Evolutionary conservation across 2,113 vertebrate species (phyloP), one percentile per base, ranked within the genome.

Genomic region (Larimichthys crocea): DNA sequence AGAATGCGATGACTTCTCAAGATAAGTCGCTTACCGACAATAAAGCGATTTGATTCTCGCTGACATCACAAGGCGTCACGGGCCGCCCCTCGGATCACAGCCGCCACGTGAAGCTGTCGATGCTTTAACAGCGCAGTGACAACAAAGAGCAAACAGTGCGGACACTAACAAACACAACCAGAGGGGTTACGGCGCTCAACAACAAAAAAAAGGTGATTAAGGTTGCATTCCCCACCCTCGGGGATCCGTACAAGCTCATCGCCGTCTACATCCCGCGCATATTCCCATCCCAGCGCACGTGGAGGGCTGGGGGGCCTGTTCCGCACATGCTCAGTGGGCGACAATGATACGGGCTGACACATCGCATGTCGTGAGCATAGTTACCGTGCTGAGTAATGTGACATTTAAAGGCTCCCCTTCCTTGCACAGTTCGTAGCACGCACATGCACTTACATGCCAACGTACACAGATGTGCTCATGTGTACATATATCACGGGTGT

Each of bases 321-420:
- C 78, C 79, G 90, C 93, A 92, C 93, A 91, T 89, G 91, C 88
- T 91, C 90, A 84, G 83, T 84, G 63, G 76, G 35, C 42, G 80
- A 93, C 8, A 74, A 62, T 91, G 88, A 94, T 91, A 76, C 14
- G 68, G 70, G 44, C 79, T 91, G 93, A 94, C 92, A 92, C 85
- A 86, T 90, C 24, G 91, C 90, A 91, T 92, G 92, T 91, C 73
- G 60, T 68, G 77, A 74, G 86, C 29, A 35, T 80, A 80, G 74
- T 83, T 90, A 89, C 86, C 78, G 73, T 83, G 87, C 86, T 87
- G 91, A 93, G 86, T 83, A 89, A 92, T 82, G 86, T 92, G 92
- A 89, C 92, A 92, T 94, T 92, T 87, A 86, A 90, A 86, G 89
- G 87, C 89, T 88, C 74, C 24, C 73, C 72, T 49, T 81, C 63